Base-by-base conservation (phyloP, 2,797 vertebrate species). In the Pseudomugil tenellus region DNA sequence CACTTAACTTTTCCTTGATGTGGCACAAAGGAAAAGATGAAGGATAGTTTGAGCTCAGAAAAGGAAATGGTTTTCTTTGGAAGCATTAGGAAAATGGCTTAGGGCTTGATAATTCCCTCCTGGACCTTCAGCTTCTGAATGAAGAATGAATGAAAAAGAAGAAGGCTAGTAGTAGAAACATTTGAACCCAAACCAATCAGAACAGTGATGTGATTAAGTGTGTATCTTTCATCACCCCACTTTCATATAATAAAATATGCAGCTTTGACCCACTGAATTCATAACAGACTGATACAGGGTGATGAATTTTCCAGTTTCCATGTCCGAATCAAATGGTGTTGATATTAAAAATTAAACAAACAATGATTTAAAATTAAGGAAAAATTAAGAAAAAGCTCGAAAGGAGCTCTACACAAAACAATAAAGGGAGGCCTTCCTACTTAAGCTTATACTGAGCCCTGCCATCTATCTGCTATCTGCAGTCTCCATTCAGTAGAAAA, bases 41-140 rank as follows among this genome's bases (percentile, higher is more conserved):
- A 3, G 35, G 54, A 63, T 71, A 64, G 81, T 84, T 83, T 66
- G 31, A 72, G 63, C 3, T 21, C 54, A 67, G 58, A 54, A 68
- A 57, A 79, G 71, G 48, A 85, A 85, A 84, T 29, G n/a, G 32
- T 52, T 53, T 32, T 55, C 37, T 79, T 29, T 1, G 43, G 58
- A 74, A 54, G 67, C 77, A 61, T 75, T 25, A 34, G 54, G 9
- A 8, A 63, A 77, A 53, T 56, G 64, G 35, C 58, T 68, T 32
- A 19, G 58, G 57, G 66, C 53, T 72, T 3, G 35, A 66, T 56
- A 69, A 58, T 43, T 74, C 51, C 54, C 72, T 0, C 16, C 13
- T 93, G 82, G 91, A 28, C 92, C 92, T 92, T 69, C 11, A 57
- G 32, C 17, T 58, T 74, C 43, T 77, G 63, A 77, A 73, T 60